These are phyloP conservation scores for Drosophila paramelanica DNA, from an alignment of 2,888 invertebrate species.

Conservation along the genomic window DNA sequence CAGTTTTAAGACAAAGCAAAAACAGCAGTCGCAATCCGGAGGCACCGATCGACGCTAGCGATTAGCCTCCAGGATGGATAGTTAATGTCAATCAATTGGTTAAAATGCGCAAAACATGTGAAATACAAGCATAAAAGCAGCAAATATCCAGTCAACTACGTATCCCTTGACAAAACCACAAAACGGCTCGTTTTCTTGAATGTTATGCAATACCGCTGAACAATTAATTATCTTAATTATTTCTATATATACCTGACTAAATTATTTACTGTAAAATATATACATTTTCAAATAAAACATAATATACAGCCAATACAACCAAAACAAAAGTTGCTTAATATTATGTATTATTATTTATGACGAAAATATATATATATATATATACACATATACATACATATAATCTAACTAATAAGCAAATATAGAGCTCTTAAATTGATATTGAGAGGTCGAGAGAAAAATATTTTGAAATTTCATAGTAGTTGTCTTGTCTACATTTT, in stretches of 20 bases:
- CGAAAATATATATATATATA: conserved; percentile 55
- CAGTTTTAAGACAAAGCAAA: conserved; percentile 31
- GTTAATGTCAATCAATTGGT: conserved; percentile 37
- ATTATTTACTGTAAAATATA: conserved; percentile 74
- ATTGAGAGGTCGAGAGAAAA: conserved; percentile 15
- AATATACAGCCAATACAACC: conserved; percentile 64
- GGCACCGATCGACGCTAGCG: conserved; percentile 12
- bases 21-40: conserved; percentile 24
- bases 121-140: conserved; percentile 11
- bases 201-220: conserved; percentile 41
- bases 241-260: conserved; percentile 75
- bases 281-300: conserved; percentile 72
- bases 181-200: conserved; percentile 30
- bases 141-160: conserved; percentile 25
- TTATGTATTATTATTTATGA: conserved; percentile 51
- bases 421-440: conserved; percentile 12
- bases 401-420: conserved; percentile 25
- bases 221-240: conserved; percentile 39
- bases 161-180: conserved; percentile 21
- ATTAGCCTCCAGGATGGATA: conserved; percentile 28
- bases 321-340: conserved; percentile 46
- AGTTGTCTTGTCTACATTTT: background rate
- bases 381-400: conserved; percentile 7
- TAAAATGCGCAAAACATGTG: conserved; percentile 25
- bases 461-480: conserved; percentile 19